Base-by-base conservation (phyloP, 64 coral and sea anemone genomes). In the Acropora yongei region DNA sequence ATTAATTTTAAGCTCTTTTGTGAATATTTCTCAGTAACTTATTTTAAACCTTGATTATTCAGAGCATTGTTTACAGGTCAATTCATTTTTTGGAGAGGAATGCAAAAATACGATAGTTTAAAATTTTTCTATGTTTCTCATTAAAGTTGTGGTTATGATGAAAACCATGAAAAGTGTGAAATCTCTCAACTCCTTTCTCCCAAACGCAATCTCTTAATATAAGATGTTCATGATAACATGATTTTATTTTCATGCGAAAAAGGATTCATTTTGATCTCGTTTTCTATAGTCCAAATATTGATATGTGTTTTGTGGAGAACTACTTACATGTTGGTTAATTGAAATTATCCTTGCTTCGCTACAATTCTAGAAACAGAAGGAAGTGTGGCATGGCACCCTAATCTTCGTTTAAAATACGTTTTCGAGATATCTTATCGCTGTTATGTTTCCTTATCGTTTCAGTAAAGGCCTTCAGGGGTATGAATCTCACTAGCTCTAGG, bases 121-220 rank as follows among this genome's bases (percentile, higher is more conserved):
- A 81, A 61, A 41, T 55, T 10, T 55, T 42, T 4, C 41, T n/a
- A 19, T 58, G 48, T 39, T 81, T 78, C 12, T 6, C 43, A 48
- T 78, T 16, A 77, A 78, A 78, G 43, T 47, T 46, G 74, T 76
- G 13, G 30, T 78, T 48, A 46, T 78, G 46, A 78, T 46, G 75
- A 78, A 78, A 78, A 12, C 75, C 75, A 78, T 78, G 75, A 48
- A 78, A 48, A 48, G 75, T 18, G 75, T 48, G 14, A 8, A 48
- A 47, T 47, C 44, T 46, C 12, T 78, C 16, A 49, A 78, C 75
- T 47, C 41, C 44, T 13, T 63, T 44, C 43, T 78, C 49, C 45
- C 18, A 12, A 78, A 78, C 18, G 11, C 45, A 17, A 78, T 18
- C 16, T 47, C 1, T 12, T 16, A 1, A 1, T 48, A 78, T 48